Percentiles rank a stretch among this genome's conserved stretches.
These are phyloP conservation scores for Rattus rattus DNA, from an alignment of 2,113 vertebrate genomes.

Conservation along the genomic window DNA sequence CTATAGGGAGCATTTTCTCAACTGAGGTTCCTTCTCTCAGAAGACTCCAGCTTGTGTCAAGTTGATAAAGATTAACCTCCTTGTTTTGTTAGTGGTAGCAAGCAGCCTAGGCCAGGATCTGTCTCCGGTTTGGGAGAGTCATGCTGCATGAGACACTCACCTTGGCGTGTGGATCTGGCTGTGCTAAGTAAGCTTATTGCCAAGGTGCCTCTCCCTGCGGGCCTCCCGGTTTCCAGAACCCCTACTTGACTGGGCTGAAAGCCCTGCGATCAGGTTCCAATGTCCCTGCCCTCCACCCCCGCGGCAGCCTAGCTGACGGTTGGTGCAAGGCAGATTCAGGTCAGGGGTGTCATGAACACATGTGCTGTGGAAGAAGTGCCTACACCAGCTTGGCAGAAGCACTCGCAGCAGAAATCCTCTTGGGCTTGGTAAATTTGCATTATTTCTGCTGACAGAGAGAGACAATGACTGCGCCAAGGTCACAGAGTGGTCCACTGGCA, in stretches of 20 bases:
- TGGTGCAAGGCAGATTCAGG: conserved; percentile 40
- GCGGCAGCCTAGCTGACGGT: not conserved
- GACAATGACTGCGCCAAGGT: conserved; percentile 65
- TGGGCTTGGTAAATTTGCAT: conserved; percentile 32
- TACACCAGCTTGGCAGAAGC: not conserved
- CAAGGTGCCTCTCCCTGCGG: not conserved
- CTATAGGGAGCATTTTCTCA: not conserved
- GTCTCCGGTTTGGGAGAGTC: too few relatives aligned
- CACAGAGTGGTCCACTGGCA: not conserved
- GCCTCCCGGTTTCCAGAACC: not conserved
- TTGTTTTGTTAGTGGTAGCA: not conserved
- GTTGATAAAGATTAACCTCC: not conserved
- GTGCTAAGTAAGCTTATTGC: not conserved
- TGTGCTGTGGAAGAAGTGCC: not conserved
- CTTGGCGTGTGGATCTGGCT: rapidly evolving
- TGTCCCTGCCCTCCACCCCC: not conserved
- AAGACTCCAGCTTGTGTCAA: not conserved
- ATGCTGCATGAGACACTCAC: not conserved
- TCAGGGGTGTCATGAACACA: conserved; percentile 40
- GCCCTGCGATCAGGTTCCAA: not conserved
- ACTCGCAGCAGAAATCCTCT: conserved; percentile 11
- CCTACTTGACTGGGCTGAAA: not conserved
- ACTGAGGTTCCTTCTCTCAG: not conserved
- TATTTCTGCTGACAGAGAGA: conserved; percentile 50
- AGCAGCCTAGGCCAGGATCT: not conserved